phyloP scores from a whole-genome alignment of 2,797 vertebrate genomes.

The Sternarchorhynchus goeldii region DNA sequence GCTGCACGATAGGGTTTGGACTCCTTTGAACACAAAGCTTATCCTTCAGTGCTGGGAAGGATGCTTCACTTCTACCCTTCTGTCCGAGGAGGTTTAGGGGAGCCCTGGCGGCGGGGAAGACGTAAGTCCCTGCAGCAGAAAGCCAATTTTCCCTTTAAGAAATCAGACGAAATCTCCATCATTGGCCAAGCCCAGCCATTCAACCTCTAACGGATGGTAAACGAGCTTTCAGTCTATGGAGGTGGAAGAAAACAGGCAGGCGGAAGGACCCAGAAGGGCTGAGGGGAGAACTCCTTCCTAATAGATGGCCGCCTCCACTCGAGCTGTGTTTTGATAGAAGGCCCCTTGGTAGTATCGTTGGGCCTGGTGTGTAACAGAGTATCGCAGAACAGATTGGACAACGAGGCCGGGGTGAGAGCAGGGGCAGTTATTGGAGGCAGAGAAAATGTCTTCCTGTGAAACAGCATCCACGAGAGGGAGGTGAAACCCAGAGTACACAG shows the following conservation, averaged over 20 bases:
- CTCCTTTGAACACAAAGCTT: conserved; percentile 33
- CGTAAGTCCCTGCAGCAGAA: conserved; percentile 24
- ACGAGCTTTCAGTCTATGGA: conserved; percentile 32
- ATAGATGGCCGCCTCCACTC: conserved; percentile 27
- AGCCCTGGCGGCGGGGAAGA: conserved; percentile 13
- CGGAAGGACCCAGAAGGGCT: conserved; percentile 11
- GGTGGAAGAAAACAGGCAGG: conserved; percentile 37
- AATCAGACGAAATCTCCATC: conserved; percentile 38
- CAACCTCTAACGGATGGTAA: conserved; percentile 28
- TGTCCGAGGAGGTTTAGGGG: conserved; percentile 38
- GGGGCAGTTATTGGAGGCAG: conserved; percentile 50
- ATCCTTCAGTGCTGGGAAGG: conserved; percentile 25
- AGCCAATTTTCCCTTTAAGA: conserved; percentile 47
- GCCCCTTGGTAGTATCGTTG: conserved; percentile 17
- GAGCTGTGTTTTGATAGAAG: conserved; percentile 38
- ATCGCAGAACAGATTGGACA: conserved; percentile 45
- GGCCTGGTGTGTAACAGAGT: conserved; percentile 36
- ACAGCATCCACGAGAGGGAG: conserved; percentile 49
- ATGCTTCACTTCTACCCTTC: conserved; percentile 11
- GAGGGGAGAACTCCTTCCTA: conserved; percentile 14
- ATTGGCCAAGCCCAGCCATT: conserved; percentile 25
- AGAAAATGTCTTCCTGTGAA: conserved; percentile 67
- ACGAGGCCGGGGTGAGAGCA: conserved; percentile 26
- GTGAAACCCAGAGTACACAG: conserved; percentile 49
- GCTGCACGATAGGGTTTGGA: conserved; percentile 31